Base-by-base conservation (phyloP, 2,113 vertebrate species). In the Phocoena sinus region DNA sequence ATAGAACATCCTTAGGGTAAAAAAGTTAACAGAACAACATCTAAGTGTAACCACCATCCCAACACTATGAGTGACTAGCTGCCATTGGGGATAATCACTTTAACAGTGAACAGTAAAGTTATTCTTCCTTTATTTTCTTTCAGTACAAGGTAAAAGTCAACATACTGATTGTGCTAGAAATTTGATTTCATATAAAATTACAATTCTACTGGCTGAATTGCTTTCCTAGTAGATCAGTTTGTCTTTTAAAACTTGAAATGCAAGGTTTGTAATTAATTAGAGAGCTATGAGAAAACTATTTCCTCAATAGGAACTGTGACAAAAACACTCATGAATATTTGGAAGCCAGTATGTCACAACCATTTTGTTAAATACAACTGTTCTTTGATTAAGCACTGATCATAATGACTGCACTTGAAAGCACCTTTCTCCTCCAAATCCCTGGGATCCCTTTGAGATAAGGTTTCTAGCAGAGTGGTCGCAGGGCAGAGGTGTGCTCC, bases 11-110 rank as follows among this genome's bases (percentile, higher is more conserved):
- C 17, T 44, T 41, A 8, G n/a, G 25, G 31, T 8, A n/a, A 47
- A 36, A 25, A 70, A 20, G 31, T 38, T 44, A 82, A 14, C 0
- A 14, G 17, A 3, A 1, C 23, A 28, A 18, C 18, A 13, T 23
- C 38, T 28, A 58, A 65, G 4, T 20, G 21, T 17, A 50, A 31
- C 11, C 1, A 31, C 58, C 0, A 12, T 4, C 6, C 65, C 86
- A 13, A 3, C 0, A 18, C 41, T 14, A n/a, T 9, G 3, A 41
- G 67, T 8, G 41, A 20, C 36, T 3, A 8, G 50, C 10, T 5
- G 6, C 33, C 62, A 8, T 33, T 3, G 2, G 1, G 8, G 41
- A 6, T 21, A 58, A 7, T 20, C 15, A 9, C 6, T 41, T 33
- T 63, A 56, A 26, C 1, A 0, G 41, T 6, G 47, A 58, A 2